Percentiles rank a stretch among this genome's conserved stretches.
phyloP scores from a whole-genome alignment of 1,140 invertebrate species.

The Microplitis demolitor region DNA sequence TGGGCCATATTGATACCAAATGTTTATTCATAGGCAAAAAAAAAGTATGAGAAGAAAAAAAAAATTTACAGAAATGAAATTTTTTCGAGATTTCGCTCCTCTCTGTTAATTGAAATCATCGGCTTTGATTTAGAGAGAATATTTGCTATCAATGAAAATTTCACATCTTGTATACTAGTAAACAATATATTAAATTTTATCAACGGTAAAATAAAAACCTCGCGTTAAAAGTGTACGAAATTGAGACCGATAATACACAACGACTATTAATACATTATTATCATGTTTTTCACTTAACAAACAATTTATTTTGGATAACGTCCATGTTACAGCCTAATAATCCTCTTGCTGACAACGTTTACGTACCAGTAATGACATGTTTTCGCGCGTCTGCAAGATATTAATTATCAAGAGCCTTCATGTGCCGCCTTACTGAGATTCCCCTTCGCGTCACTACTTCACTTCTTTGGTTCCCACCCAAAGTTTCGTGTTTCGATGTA shows the following conservation, averaged over 20 bases:
- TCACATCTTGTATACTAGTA: too few relatives aligned
- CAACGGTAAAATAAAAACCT: not conserved
- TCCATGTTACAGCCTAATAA: not conserved
- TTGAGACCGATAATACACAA: not conserved
- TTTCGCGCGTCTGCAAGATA: slow-evolving; percentile 1
- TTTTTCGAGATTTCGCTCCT: too few relatives aligned
- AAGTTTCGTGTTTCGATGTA: not conserved
- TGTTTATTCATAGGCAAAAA: too few relatives aligned
- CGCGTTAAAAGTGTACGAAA: not conserved
- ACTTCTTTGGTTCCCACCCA: not conserved
- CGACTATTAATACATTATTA: not conserved
- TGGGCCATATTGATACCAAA: too few relatives aligned
- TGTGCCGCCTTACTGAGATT: not conserved
- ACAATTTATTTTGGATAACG: not conserved
- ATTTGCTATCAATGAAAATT: too few relatives aligned
- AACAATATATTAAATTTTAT: too few relatives aligned
- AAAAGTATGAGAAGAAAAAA: too few relatives aligned
- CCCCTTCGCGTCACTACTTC: not conserved
- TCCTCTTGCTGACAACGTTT: not conserved
- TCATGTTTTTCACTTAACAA: not conserved
- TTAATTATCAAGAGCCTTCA: slow-evolving; percentile 1
- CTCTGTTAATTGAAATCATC: too few relatives aligned
- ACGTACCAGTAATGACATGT: not conserved
- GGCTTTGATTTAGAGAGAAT: too few relatives aligned
- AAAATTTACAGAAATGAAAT: too few relatives aligned